phyloP scores from a whole-genome alignment of 2,888 invertebrate species.

The Hylaea fasciaria region DNA sequence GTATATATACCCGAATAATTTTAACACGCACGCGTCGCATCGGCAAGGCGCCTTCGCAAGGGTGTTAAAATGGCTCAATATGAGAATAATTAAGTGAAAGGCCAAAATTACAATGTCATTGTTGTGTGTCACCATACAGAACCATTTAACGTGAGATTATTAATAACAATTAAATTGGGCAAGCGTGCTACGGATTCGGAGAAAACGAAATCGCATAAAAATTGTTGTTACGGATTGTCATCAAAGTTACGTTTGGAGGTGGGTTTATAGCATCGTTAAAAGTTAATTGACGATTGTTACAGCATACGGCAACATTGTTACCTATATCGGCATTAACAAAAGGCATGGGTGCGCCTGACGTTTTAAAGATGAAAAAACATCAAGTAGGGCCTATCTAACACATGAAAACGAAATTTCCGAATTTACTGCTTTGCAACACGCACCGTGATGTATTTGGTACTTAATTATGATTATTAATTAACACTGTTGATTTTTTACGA shows the following conservation, averaged over 20 bases:
- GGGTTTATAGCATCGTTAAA: constrained; percentile 19
- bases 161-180: constrained; percentile 14
- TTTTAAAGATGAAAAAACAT: too few relatives aligned
- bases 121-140: constrained; percentile 20
- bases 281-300: constrained; percentile 10
- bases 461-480: too few relatives aligned
- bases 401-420: too few relatives aligned
- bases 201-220: constrained; percentile 20
- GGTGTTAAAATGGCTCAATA: constrained; percentile 13
- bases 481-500: too few relatives aligned
- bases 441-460: too few relatives aligned
- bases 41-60: not conserved
- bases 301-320: not conserved
- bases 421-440: too few relatives aligned
- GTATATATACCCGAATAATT: too few relatives aligned
- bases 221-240: constrained; percentile 8
- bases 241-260: constrained; percentile 9
- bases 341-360: too few relatives aligned
- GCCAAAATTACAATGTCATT: constrained; percentile 26
- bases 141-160: too few relatives aligned
- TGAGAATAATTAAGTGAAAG: constrained; percentile 13
- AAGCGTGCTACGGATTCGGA: constrained; percentile 21
- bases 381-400: too few relatives aligned
- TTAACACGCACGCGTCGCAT: too few relatives aligned
- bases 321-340: not conserved